Conservation (phyloP, 2,888 invertebrate genomes). For the Vanessa cardui region DNA sequence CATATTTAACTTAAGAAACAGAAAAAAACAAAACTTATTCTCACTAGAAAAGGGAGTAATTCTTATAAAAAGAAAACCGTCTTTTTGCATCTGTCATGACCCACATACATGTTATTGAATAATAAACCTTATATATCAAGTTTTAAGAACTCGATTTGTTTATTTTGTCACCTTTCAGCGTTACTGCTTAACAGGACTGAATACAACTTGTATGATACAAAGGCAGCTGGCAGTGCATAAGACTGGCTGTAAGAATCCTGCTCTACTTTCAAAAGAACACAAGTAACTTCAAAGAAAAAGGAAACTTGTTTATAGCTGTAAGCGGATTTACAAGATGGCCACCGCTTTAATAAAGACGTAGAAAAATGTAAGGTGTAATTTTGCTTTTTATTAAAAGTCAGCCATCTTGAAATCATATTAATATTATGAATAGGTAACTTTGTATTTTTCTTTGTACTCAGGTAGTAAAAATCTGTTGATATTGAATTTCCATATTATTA, state of each 20-base stretch:
- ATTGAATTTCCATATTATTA: no score
- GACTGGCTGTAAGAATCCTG: conserved; percentile 6
- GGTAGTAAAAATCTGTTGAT: no score
- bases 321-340: background rate
- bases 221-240: conserved; percentile 5
- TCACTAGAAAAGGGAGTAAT: background rate
- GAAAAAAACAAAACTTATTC: background rate
- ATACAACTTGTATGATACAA: conserved; percentile 11
- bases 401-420: no score
- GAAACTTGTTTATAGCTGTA: background rate
- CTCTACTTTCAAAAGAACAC: conserved; percentile 7
- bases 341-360: background rate
- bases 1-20: background rate
- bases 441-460: no score
- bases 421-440: no score
- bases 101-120: background rate
- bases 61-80: background rate
- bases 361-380: no score
- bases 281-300: conserved; percentile 7
- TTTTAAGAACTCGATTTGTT: conserved; percentile 5
- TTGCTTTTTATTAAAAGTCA: background rate
- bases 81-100: conserved; percentile 2
- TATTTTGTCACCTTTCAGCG: conserved; percentile 20
- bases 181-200: conserved; percentile 14
- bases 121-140: background rate